Base-by-base conservation (phyloP, 1,140 invertebrate genomes). In the Harpegnathos saltator region DNA sequence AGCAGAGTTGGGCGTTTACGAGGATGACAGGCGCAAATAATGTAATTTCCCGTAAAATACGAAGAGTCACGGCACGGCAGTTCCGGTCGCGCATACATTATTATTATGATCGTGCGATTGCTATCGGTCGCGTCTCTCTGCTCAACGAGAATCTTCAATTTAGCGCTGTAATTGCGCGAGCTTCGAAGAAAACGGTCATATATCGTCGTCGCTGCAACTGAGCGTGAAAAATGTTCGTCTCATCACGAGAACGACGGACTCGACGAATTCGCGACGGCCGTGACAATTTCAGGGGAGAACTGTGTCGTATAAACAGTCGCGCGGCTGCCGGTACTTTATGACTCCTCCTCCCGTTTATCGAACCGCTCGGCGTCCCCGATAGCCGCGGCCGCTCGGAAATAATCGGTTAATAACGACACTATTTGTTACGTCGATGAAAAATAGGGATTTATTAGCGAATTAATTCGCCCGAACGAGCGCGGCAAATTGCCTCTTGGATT, bases 361-460 rank as follows among this genome's bases (percentile, higher is more conserved):
- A 24, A 59, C 17, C 59, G 38, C 24, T 44, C n/a, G 14, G 19
- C 38, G 7, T 14, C 19, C 61, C 48, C n/a, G n/a, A 56, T 19
- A 56, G 15, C n/a, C n/a, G n/a, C 26, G 22, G 29, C 1, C 48
- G 1, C 26, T 72, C 22, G 33, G 12, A 74, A 72, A 74, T 74
- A 73, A 74, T 15, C 7, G 14, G 22, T 48, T 74, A 14, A 61
- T 48, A 12, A 33, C 3, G 29, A 26, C 19, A 59, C n/a, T 11
- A 73, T 73, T 73, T 48, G 19, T 74, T 74, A 74, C 44, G 50
- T 61, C 62, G 33, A 58, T 44, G n/a, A 22, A 22, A 11, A 74
- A 33, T 52, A 77, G 65, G 65, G 24, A 15, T 72, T 56, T 58
- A 72, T 75, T 65, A 50, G 3, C 50, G 14, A 63, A 63, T 63